Conservation (phyloP, 2,113 vertebrate genomes). For the Melozone crissalis region DNA sequence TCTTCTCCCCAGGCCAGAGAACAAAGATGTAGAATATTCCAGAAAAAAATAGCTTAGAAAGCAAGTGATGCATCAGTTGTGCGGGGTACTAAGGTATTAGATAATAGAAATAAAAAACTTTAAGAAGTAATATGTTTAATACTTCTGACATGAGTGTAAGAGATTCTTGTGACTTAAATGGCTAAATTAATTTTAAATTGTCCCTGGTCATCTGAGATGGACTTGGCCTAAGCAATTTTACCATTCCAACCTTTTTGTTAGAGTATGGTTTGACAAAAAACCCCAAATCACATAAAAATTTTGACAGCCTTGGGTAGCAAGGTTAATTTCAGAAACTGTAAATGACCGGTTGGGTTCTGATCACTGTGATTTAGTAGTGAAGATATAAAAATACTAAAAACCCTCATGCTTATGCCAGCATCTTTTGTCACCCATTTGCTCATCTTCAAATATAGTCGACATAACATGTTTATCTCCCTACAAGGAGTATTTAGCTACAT, state of each 20-base stretch:
- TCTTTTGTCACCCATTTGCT: not conserved
- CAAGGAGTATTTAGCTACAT: not conserved
- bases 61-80: not conserved
- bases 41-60: not conserved
- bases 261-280: rapidly evolving
- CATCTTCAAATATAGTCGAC: not conserved
- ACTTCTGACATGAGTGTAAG: not conserved
- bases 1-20: not conserved
- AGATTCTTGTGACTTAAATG: not conserved
- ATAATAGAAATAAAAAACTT: not conserved
- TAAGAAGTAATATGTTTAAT: not conserved
- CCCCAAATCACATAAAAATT: rapidly evolving
- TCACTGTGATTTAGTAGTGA: not conserved
- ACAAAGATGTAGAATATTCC: rapidly evolving
- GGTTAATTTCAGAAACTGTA: not conserved
- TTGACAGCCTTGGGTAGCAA: not conserved
- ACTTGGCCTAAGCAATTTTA: not conserved
- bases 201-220: not conserved
- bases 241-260: not conserved
- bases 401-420: not conserved
- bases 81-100: not conserved
- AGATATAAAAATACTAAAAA: not conserved
- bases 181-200: not conserved
- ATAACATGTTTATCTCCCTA: rapidly evolving
- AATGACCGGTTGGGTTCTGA: not conserved